Conservation (phyloP, 2,888 invertebrate species). For the Meghimatium bilineatum region DNA sequence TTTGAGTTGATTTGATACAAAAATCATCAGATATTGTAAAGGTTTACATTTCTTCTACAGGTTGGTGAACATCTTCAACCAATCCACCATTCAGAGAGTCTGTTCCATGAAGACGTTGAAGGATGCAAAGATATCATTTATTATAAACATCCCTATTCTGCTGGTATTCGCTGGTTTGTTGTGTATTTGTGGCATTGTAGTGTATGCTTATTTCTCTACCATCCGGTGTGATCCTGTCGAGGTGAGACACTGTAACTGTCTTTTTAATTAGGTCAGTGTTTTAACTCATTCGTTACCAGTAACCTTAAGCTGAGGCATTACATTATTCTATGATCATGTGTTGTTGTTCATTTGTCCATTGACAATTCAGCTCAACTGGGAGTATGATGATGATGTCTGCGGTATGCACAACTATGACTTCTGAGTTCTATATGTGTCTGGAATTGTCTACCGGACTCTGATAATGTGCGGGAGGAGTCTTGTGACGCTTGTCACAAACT, state of each 20-base stretch:
- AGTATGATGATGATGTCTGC: too few species aligned
- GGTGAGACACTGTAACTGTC: neutral
- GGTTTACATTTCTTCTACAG: neutral
- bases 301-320: too few species aligned
- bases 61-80: slow-evolving; percentile 58
- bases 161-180: neutral
- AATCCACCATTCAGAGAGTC: slow-evolving; percentile 61
- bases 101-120: slow-evolving; percentile 55
- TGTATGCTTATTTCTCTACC: slow-evolving; percentile 35
- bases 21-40: neutral
- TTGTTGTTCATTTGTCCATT: too few species aligned
- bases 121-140: slow-evolving; percentile 55
- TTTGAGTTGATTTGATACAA: neutral
- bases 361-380: too few species aligned
- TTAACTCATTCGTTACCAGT: too few species aligned
- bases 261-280: neutral
- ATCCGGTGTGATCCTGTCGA: slow-evolving; percentile 37
- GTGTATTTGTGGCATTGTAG: neutral
- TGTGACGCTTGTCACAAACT: too few species aligned
- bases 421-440: too few species aligned
- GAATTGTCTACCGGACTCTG: too few species aligned
- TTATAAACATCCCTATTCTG: neutral
- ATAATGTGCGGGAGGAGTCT: too few species aligned
- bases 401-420: too few species aligned
- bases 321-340: too few species aligned